A percentile compares a stretch with the other conserved stretches of the same genome.
phyloP scores from a whole-genome alignment of 2,113 vertebrate genomes.

The Apteryx mantelli region DNA sequence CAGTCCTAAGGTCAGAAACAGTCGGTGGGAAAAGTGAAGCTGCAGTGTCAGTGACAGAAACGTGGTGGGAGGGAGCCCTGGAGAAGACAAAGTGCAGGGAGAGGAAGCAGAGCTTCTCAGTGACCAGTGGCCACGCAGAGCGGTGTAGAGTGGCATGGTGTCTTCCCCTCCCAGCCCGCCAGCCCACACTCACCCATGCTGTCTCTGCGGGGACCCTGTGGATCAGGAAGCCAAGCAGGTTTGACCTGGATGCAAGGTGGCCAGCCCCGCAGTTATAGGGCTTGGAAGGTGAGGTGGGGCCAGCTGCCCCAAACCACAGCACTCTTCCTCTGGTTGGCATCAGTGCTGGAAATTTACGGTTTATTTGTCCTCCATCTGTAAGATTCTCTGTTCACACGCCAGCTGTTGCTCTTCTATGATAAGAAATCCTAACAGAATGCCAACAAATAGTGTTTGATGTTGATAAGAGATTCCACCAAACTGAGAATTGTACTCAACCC shows the following conservation, averaged over 20 bases:
- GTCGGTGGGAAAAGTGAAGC: background rate
- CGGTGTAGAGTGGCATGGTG: no score
- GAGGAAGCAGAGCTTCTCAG: background rate
- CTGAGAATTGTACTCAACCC: background rate
- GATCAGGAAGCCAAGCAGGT: background rate
- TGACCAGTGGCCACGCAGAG: background rate
- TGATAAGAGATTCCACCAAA: background rate
- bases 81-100: background rate
- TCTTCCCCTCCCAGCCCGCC: background rate
- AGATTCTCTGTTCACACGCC: background rate
- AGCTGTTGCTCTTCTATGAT: background rate
- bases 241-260: background rate
- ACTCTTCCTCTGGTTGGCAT: background rate
- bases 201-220: background rate
- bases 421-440: background rate
- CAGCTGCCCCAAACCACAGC: background rate
- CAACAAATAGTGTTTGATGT: background rate
- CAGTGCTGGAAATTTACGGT: background rate
- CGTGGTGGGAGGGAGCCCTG: no score
- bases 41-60: background rate
- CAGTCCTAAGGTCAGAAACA: accelerated
- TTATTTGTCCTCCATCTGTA: background rate
- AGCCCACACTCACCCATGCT: background rate
- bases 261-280: background rate
- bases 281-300: background rate